Evolutionary conservation across 1,140 invertebrate species (phyloP).

Genomic region (Hermetia illucens): DNA sequence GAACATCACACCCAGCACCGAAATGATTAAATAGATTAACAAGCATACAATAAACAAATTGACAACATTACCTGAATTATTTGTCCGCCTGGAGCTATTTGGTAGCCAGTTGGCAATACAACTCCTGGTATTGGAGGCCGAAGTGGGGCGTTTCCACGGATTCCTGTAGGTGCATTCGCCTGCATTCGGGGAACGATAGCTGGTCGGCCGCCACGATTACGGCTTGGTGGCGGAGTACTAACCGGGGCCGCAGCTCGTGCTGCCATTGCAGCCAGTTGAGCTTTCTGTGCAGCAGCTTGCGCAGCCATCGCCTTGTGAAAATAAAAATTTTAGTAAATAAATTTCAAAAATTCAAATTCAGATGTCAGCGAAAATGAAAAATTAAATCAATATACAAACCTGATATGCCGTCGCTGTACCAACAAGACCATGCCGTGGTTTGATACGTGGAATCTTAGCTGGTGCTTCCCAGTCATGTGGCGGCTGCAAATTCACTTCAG

Average conservation of each 20-base stretch:
- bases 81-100: slow-evolving; percentile 20
- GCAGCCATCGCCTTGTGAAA: slow-evolving; percentile 26
- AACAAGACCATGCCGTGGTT: slow-evolving; percentile 26
- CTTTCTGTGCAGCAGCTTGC: slow-evolving; percentile 28
- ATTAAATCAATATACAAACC: no score
- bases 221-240: slow-evolving; percentile 6
- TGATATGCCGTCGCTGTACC: slow-evolving; percentile 31
- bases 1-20: neutral
- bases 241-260: slow-evolving; percentile 11
- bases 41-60: neutral
- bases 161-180: neutral
- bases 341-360: no score
- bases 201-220: neutral
- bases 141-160: slow-evolving; percentile 3
- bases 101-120: slow-evolving; percentile 25
- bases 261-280: slow-evolving; percentile 24
- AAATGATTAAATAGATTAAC: slow-evolving; percentile 1
- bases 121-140: slow-evolving; percentile 9
- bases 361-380: neutral
- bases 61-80: slow-evolving; percentile 21
- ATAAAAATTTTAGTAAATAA: neutral
- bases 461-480: slow-evolving; percentile 81
- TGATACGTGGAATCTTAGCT: slow-evolving; percentile 63
- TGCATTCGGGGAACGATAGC: no score
- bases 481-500: slow-evolving; percentile 70